Base-by-base conservation (phyloP, 2,888 invertebrate species). In the Apamea monoglypha region DNA sequence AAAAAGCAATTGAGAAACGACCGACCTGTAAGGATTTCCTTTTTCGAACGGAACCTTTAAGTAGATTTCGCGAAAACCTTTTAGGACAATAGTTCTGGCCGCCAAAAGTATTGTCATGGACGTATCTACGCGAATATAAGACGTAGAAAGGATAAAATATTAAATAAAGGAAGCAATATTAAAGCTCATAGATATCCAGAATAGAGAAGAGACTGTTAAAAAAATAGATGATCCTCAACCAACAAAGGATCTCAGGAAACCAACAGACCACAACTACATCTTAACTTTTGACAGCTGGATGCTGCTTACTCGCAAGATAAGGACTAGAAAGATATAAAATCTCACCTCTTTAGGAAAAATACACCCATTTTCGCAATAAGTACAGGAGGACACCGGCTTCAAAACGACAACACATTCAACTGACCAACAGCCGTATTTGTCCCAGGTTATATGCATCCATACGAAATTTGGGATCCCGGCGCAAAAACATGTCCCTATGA, bases 391-490 rank as follows among this genome's bases (percentile, higher is more conserved):
- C 90, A 91, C 89, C 83, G 81, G 88, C 87, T 83, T 84, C 83
- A 81, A 91, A 87, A 90, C 88, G 90, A 86, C 87, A 84, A 90
- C 88, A 90, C 90, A 81, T 76, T 74, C 69, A 91, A 96, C 96
- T 96, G 95, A 90, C 82, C 90, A 88, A 89, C 90, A 93, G 89
- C 87, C 87, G 87, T 88, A 88, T 90, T 90, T 87, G 88, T 85
- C 81, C 90, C 93, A 92, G 91, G 93, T 96, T 96, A 93, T 96
- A 96, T 95, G 92, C 91, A 93, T 91, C 88, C 92, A 92, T 92
- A 92, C 90, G 86, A 91, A 93, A 93, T 93, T 89, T 80, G 8
- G 88, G 89, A 91, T 89, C 84, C 91, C 83, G 86, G 80, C 84
- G 85, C 79, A 89, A 91, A 92, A 92, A 92, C 87, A 91, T 81